Evolutionary conservation across 2,888 invertebrate species (phyloP), one percentile per base, ranked within the genome.

Genomic region (Dolomedes plantarius): DNA sequence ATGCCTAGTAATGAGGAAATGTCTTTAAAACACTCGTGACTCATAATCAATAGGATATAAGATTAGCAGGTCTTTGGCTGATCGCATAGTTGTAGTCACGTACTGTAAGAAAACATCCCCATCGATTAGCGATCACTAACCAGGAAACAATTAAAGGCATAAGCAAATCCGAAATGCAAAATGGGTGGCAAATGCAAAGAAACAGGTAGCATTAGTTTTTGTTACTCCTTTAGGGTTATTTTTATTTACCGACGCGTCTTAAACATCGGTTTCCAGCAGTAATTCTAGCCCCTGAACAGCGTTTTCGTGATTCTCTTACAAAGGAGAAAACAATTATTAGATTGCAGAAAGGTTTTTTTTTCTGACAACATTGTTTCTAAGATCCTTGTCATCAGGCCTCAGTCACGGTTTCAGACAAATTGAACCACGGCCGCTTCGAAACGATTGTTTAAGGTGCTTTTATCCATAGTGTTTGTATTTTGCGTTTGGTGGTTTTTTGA

Each of bases 241-340:
- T 80, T 65, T 80, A 67, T 80, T 80, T 80, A 80, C 73, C 67
- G 46, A 80, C 32, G 72, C 65, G 72, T 56, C 28, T 50, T 67
- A 80, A 80, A 80, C 80, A 80, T 65, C 73, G 73, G 80, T 80
- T 80, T 46, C 65, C 67, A 67, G 28, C 73, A 36, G 50, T 80
- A 80, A 73, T 73, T 80, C 67, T 67, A 73, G 29, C 36, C 36
- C 13, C 36, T 28, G 50, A 80, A 80, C 80, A 80, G 67, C 73
- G 50, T 80, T 80, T 73, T 80, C 80, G 80, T 80, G 80, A 80
- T 80, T 67, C 73, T 29, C 73, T 29, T 32, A 73, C 80, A 67
- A 80, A 80, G 67, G 50, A 78, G 80, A 73, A 80, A 80, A 80
- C 50, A 73, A 72, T 80, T 73, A 80, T 67, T 73, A 28, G 28